phyloP scores from a whole-genome alignment of 2,888 invertebrate genomes.

The Trypoxylon attenuatum region DNA sequence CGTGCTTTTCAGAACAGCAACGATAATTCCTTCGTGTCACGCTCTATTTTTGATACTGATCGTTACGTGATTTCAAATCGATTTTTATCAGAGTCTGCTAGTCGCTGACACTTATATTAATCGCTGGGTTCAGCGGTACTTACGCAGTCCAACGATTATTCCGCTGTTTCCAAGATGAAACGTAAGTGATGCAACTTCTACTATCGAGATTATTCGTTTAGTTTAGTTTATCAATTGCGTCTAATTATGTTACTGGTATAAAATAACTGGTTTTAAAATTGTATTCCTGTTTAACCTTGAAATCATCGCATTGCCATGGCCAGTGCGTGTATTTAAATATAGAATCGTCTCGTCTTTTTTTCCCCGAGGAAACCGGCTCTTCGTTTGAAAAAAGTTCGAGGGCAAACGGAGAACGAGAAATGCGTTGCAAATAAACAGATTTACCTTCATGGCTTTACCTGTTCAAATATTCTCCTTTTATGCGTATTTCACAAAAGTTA shows the following conservation, averaged over 20 bases:
- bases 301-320: background rate
- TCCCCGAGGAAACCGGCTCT: slow-evolving; percentile 6
- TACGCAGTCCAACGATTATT: background rate
- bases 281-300: too few relatives aligned
- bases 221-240: too few relatives aligned
- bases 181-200: background rate
- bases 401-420: background rate
- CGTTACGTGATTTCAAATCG: background rate
- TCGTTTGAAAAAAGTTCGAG: background rate
- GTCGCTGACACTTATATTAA: background rate
- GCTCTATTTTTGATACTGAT: background rate
- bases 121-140: background rate
- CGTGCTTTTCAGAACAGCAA: background rate
- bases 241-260: too few relatives aligned
- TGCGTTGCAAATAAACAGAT: too few relatives aligned
- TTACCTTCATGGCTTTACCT: too few relatives aligned
- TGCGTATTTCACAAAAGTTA: too few relatives aligned
- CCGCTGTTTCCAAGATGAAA: background rate
- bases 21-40: background rate
- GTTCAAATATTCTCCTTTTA: too few relatives aligned
- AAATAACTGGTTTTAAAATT: too few relatives aligned
- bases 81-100: background rate
- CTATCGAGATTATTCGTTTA: too few relatives aligned
- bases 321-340: background rate
- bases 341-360: background rate